These are phyloP conservation scores for Abrostola tripartita DNA, from an alignment of 2,888 invertebrate species.

Conservation along the genomic window DNA sequence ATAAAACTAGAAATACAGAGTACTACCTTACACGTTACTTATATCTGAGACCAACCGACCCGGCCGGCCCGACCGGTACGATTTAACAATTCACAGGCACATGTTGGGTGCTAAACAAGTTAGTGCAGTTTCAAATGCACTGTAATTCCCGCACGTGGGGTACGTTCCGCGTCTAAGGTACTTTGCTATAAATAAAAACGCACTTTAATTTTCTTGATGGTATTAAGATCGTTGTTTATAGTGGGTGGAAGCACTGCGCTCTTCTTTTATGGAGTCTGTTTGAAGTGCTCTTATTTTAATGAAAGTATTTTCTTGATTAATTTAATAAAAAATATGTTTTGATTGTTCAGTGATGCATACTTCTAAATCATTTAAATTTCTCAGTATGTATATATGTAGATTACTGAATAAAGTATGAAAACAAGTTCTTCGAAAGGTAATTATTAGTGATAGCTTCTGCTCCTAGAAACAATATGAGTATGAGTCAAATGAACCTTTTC, in stretches of 20 bases:
- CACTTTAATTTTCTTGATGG: conserved; percentile 14
- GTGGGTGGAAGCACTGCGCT: not conserved
- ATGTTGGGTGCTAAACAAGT: conserved; percentile 55
- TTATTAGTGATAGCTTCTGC: too few relatives aligned
- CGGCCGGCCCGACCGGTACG: conserved; percentile 41
- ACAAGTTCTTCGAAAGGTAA: too few relatives aligned
- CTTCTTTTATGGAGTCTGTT: not conserved
- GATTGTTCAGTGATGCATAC: too few relatives aligned
- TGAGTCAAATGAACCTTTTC: too few relatives aligned
- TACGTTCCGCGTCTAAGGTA: conserved; percentile 9
- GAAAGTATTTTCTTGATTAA: not conserved
- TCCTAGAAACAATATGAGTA: too few relatives aligned
- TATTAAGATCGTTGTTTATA: not conserved
- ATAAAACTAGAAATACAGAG: conserved; percentile 19
- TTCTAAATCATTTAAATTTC: too few relatives aligned
- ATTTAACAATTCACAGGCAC: conserved; percentile 68
- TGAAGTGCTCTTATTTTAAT: not conserved
- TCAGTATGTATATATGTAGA: too few relatives aligned
- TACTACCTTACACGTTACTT: conserved; percentile 41
- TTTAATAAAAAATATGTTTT: not conserved
- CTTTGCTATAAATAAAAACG: conserved; percentile 16
- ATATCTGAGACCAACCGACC: conserved; percentile 8
- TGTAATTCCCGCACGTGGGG: conserved; percentile 30
- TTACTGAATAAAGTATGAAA: too few relatives aligned
- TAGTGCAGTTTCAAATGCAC: conserved; percentile 49